Evolutionary conservation across 2,888 invertebrate species (phyloP).

Genomic region (Muscina levida): DNA sequence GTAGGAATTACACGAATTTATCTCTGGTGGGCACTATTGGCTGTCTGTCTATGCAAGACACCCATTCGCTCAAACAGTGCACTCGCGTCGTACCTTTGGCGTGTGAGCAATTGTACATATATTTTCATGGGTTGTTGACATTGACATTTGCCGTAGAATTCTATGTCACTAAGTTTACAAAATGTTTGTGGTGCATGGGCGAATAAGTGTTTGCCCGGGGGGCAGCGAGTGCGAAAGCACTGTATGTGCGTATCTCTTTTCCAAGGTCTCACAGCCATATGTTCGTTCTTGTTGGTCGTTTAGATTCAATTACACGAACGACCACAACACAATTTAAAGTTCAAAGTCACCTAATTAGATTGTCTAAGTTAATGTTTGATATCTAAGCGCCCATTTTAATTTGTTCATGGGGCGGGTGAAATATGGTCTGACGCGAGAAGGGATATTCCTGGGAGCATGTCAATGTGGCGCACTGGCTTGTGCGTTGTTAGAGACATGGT

Average conservation of each 20-base stretch:
- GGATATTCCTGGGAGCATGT: too few relatives aligned
- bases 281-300: neutral
- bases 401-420: too few relatives aligned
- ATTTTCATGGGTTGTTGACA: conserved; percentile 60
- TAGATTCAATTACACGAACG: neutral
- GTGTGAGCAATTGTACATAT: neutral
- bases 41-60: too few relatives aligned
- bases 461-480: too few relatives aligned
- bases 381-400: too few relatives aligned
- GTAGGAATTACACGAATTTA: neutral
- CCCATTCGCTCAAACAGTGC: neutral
- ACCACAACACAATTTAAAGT: neutral
- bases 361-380: neutral
- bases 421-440: too few relatives aligned
- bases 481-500: too few relatives aligned
- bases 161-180: conserved; percentile 46
- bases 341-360: conserved; percentile 4
- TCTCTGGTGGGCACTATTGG: neutral
- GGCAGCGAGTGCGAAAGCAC: neutral
- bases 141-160: conserved; percentile 64
- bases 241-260: conserved; percentile 20
- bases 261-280: conserved; percentile 7
- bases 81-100: neutral
- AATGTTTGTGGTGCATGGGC: neutral
- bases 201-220: neutral